Evolutionary conservation across 2,888 invertebrate genomes (phyloP), one percentile per base, ranked within the genome.

Genomic region (Tetragonula carbonaria): DNA sequence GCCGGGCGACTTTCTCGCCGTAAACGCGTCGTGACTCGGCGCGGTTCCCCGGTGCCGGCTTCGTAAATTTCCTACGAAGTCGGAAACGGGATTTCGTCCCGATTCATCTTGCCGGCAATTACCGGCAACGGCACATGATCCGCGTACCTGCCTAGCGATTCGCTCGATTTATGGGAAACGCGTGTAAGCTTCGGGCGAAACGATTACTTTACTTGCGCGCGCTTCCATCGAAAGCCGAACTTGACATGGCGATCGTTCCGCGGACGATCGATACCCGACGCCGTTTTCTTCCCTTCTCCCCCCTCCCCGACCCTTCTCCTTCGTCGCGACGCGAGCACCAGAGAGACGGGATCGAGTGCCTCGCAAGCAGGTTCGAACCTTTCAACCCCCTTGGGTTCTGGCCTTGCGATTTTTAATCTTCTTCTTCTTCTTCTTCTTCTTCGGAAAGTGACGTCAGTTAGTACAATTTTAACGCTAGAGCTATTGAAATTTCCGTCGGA

Each of bases 1-100:
- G 87, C 87, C 67, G 84, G 78, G 84, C 81, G 91, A 91, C 91
- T 91, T 91, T 91, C 91, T 90, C 91, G 90, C 91, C 91, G 91
- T 91, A 91, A 91, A 91, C 76, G 90, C 82, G 68, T 28, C 28
- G 57, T 14, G 8, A 23, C 62, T 72, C 77, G 11, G 45, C 8
- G 45, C 45, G 1, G 63, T 70, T 38, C 50, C 50, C 67, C 23
- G 11, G 23, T 13, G 84, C 78, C 80, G 71, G 80, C 88, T 90
- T 84, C 88, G 90, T 90, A 88, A 90, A 90, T 90, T 90, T 90
- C 74, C 88, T 87, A 87, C 87, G 86, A 88, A 88, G 88, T 88
- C 88, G 90, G 86, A 90, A 90, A 90, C 88, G 80, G 86, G 88
- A 90, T 90, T 90, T 90, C 88, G 86, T 88, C 87, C 82, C 88